Base-by-base conservation (phyloP, 2,113 vertebrate species). In the Thunnus maccoyii region DNA sequence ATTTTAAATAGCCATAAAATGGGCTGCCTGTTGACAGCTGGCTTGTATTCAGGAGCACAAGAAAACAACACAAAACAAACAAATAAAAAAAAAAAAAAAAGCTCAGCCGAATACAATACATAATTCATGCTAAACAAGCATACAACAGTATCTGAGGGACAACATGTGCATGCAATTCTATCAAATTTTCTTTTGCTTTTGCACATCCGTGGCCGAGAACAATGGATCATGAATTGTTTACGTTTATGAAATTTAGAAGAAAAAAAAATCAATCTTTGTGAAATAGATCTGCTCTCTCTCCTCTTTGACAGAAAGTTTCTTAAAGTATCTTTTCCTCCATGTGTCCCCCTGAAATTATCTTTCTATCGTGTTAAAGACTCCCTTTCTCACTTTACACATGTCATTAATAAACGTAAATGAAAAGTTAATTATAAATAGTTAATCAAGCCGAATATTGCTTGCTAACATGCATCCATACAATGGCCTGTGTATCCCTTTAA, bases 91-190 rank as follows among this genome's bases (percentile, higher is more conserved):
- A n/a, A 3, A 52, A 22, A 25, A 25, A 36, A 51, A 36, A 54
- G 10, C 22, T 30, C 4, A 60, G 5, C 67, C 1, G 27, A 78
- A 63, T 1, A 18, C 41, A 76, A 52, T 64, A 46, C 48, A 76
- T 69, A 68, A 74, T 81, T 87, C 63, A 84, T 75, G 30, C 25
- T 74, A 72, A 88, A 71, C 52, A 69, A 76, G 63, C 32, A 76
- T 51, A 81, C 20, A 78, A 22, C 52, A 46, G 27, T 32, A 3
- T 75, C 66, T 71, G 46, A 66, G 80, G n/a, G 62, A 72, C 55
- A 17, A 66, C 70, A 62, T 41, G 54, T 64, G 69, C 46, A 52
- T 58, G 46, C 48, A 16, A 71, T 73, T 65, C 11, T 4, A 63
- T 72, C 44, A 16, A 22, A 36, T 65, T 48, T 61, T 36, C 4